Evolutionary conservation across 2,797 vertebrate species (phyloP), one percentile per base, ranked within the genome.

Genomic region (Hybognathus amarus): DNA sequence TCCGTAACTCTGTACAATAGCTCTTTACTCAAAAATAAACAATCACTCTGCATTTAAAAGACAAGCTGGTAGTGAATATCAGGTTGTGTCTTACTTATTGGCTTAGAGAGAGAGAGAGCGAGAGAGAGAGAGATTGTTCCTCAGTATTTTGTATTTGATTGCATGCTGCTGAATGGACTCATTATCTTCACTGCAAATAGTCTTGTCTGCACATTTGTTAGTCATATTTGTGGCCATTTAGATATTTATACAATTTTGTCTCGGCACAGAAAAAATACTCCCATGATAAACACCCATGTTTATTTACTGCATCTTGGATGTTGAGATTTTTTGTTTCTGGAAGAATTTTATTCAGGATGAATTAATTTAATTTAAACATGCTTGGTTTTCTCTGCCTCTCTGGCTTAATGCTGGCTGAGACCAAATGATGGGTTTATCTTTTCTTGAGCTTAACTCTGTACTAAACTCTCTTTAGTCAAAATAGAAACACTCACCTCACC

Each of bases 301-400:
- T 2, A 24, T 71, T 61, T 73, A 5, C 77, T 73, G 40, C 17
- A 3, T 71, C 18, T 33, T 70, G 5, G 20, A 33, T 7, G 11
- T 22, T 22, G 38, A 20, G 20, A 1, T 2, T 45, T 47, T 47
- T 47, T 47, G 30, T 45, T 47, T 17, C 45, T 47, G 5, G 45
- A 47, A 17, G 15, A 17, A 36, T 76, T 82, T 50, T 71, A 27
- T 52, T 52, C 56, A 61, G 30, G 71, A 74, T 56, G 30, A 74
- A 54, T n/a, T n/a, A n/a, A n/a, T n/a, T n/a, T n/a, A n/a, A n/a
- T n/a, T 74, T 74, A 45, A 52, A 75, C 36, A 87, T 82, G 81
- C 18, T 3, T 54, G 68, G 56, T 68, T 61, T 75, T 40, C 74
- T 80, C 63, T 71, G 59, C 8, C 83, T 61, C 77, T 86, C 73